Base-by-base conservation (phyloP, 1,140 invertebrate species). In the Dreissena rostriformis region DNA sequence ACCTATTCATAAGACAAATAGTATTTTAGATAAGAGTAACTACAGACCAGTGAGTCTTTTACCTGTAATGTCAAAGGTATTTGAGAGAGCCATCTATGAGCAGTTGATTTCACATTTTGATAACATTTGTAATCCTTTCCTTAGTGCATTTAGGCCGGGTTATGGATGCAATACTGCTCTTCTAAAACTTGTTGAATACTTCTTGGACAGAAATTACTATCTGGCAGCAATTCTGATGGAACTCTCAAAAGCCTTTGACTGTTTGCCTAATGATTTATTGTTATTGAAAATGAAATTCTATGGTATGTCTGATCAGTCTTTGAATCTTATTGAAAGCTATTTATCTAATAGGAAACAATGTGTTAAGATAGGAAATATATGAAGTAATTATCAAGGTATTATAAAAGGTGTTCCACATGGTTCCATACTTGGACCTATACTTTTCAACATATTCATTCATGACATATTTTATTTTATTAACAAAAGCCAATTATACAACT, bases 181-280 rank as follows among this genome's bases (percentile, higher is more conserved):
- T 52, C 26, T 75, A 55, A 26, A 81, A 72, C 79, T 2, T 19
- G 73, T 68, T 63, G 80, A 67, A 75, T 71, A 55, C 39, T 39
- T 61, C 19, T 85, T 86, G 26, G 72, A 86, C 28, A 77, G 70
- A n/a, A 81, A 81, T 26, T n/a, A 85, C 15, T 85, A 61, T 76
- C 2, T 63, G 39, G 72, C 73, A 49, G 73, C 74, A 22, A 78
- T 82, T 70, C 57, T 85, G 26, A 85, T 85, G 75, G 76, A 85
- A 26, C 77, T 85, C 24, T 80, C 77, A 49, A 85, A 85, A 65
- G 84, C 84, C n/a, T 79, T 73, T 75, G 83, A 74, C 75, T 81
- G 84, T 51, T 39, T 85, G 17, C 78, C 84, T 17, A 17, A 74
- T 68, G 63, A 85, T 61, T 24, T 85, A 22, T 26, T 85, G 2